phyloP scores from a whole-genome alignment of 2,113 vertebrate species.

The Penelope pileata region DNA sequence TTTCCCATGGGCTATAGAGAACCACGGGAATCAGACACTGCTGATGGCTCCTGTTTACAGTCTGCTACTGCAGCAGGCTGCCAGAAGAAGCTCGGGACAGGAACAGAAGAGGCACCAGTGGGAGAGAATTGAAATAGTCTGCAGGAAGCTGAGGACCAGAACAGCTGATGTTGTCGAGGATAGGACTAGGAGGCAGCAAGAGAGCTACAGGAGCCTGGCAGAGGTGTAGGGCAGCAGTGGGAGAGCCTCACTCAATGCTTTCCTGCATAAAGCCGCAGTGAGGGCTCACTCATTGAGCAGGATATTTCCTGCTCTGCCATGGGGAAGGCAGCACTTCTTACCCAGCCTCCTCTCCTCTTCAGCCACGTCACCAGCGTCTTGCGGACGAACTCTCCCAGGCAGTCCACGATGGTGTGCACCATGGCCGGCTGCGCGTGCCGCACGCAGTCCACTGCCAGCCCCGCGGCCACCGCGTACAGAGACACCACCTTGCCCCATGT shows the following conservation, averaged over 20 bases:
- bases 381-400: slow-evolving; percentile 95
- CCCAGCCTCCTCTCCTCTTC: slow-evolving; percentile 92
- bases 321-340: slow-evolving; percentile 70
- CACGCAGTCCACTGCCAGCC: slow-evolving; percentile 92
- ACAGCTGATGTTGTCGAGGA: not conserved
- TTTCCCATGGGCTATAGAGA: not conserved
- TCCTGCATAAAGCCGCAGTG: not conserved
- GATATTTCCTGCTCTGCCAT: not conserved
- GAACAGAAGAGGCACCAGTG: not conserved
- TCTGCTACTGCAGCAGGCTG: not conserved
- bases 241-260: not conserved
- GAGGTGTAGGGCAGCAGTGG: not conserved
- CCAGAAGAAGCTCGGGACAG: not conserved
- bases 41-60: not conserved
- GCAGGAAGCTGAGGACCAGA: not conserved
- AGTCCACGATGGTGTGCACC: slow-evolving; percentile 94
- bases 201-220: not conserved
- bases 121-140: not conserved
- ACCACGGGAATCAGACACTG: not conserved
- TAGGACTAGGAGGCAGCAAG: fast-evolving
- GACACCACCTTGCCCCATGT: slow-evolving; percentile 98
- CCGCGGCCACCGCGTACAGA: slow-evolving; percentile 90
- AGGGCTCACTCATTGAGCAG: not conserved
- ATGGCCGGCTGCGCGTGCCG: slow-evolving; percentile 89
- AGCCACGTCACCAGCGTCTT: slow-evolving; percentile 92